Conservation (phyloP, 2,113 vertebrate genomes). For the Mesocricetus auratus region DNA sequence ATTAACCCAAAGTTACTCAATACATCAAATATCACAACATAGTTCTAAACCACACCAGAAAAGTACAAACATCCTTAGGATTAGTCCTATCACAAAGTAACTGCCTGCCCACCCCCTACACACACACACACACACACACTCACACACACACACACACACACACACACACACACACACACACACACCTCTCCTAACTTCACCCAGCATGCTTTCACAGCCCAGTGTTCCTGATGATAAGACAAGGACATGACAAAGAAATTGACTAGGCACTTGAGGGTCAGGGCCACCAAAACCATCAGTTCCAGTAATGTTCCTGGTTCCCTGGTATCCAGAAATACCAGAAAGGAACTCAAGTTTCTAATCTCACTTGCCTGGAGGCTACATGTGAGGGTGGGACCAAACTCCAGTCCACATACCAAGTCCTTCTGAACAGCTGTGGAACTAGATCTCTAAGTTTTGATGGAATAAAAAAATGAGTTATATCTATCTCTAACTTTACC, state of each 20-base stretch:
- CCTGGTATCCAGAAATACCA: not conserved
- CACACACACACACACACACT: not conserved
- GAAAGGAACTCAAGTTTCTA: not conserved
- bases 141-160: not conserved
- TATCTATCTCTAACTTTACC: not conserved
- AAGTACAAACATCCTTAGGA: not conserved
- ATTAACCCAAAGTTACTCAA: not conserved
- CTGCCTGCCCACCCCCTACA: not conserved
- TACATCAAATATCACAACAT: not conserved
- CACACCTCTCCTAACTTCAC: too few species aligned
- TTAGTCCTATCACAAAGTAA: not conserved
- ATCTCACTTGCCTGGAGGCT: not conserved
- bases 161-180: not conserved
- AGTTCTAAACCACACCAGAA: not conserved
- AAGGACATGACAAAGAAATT: not conserved
- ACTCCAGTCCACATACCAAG: not conserved
- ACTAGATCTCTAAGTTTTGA: not conserved
- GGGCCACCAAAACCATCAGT: not conserved
- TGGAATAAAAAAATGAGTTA: not conserved
- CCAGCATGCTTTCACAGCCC: too few species aligned
- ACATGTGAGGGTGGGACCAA: not conserved
- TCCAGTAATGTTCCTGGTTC: not conserved
- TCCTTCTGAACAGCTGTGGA: not conserved
- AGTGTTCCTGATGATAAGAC: not conserved
- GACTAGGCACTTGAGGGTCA: not conserved